Evolutionary conservation across 2,888 invertebrate species (phyloP).

Genomic region (Conomelus anceps): DNA sequence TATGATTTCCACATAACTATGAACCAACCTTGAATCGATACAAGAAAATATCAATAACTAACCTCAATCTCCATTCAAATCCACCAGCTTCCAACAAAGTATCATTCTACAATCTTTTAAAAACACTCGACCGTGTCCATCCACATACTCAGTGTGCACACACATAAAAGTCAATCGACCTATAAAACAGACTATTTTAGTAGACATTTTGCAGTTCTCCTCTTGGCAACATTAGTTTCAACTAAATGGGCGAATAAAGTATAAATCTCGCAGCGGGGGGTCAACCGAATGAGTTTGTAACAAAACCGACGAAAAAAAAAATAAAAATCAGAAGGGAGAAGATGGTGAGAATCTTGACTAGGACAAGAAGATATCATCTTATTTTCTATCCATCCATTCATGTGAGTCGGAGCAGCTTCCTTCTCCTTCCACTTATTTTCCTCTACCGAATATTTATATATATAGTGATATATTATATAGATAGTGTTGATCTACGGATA

Average conservation of each 20-base stretch:
- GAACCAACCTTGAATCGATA: too few species aligned
- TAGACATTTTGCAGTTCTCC: background rate
- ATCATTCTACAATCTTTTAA: background rate
- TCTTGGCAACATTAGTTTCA: background rate
- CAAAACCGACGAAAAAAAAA: background rate
- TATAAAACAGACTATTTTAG: background rate
- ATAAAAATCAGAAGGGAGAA: too few species aligned
- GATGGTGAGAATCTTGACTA: background rate
- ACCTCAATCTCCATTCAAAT: background rate
- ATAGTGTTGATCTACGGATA: background rate
- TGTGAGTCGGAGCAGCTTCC: too few species aligned
- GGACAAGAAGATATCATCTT: background rate
- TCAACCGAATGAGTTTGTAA: background rate
- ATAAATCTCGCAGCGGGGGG: background rate
- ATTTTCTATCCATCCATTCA: background rate
- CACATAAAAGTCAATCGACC: background rate
- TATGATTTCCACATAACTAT: too few species aligned
- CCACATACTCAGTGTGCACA: background rate
- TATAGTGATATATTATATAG: background rate
- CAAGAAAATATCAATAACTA: too few species aligned
- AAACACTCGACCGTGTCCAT: background rate
- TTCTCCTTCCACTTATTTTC: background rate
- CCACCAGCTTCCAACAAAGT: background rate
- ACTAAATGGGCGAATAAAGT: background rate
- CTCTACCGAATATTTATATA: background rate